Percentiles rank a stretch among this genome's conserved stretches.
Evolutionary conservation across 2,113 vertebrate species (phyloP).

Genomic region (Toxostoma redivivum): DNA sequence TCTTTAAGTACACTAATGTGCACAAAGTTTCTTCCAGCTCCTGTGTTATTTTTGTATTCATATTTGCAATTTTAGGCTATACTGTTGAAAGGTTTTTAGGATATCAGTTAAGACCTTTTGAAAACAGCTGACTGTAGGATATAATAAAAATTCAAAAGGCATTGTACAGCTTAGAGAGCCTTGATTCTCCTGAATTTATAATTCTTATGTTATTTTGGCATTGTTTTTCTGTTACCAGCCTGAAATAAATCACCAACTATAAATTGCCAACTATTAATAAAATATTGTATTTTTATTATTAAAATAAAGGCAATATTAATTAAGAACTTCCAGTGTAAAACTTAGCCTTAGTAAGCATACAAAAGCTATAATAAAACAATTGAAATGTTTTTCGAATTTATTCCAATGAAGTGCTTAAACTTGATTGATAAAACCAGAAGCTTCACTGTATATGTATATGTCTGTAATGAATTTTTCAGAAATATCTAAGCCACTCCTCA

Average conservation of each 20-base stretch:
- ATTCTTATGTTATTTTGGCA: not conserved
- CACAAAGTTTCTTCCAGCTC: not conserved
- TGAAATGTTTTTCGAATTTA: not conserved
- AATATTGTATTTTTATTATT: not conserved
- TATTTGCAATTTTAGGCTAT: not conserved
- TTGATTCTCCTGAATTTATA: not conserved
- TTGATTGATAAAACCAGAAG: not conserved
- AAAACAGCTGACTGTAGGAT: not conserved
- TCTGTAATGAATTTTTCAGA: not conserved
- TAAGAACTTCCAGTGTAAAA: not conserved
- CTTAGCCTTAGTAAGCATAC: not conserved
- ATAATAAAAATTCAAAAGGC: not conserved
- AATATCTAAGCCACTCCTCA: not conserved
- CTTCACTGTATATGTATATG: not conserved
- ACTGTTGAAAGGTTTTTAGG: not conserved
- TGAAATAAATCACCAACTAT: not conserved
- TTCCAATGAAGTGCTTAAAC: not conserved
- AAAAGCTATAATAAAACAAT: not conserved
- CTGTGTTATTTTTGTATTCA: not conserved
- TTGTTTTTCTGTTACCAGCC: not conserved
- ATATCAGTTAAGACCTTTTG: not conserved
- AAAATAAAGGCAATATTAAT: not conserved
- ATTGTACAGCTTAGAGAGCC: not conserved
- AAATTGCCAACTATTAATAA: not conserved
- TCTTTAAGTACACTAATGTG: not conserved